These are phyloP conservation scores for Carettochelys insculpta DNA, from an alignment of 2,113 vertebrate genomes.

Conservation along the genomic window DNA sequence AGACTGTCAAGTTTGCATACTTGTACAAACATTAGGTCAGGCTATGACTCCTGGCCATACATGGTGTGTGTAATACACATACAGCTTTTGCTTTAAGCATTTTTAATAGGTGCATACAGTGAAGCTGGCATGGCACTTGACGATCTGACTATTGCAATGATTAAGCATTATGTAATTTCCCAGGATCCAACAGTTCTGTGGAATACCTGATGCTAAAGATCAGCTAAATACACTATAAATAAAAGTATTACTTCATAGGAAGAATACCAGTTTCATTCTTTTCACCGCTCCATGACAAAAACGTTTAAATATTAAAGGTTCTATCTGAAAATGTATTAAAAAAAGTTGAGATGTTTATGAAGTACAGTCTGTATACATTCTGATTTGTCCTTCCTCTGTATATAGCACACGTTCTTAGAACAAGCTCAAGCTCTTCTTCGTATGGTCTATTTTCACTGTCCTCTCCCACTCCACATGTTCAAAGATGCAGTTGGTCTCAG, in stretches of 20 bases:
- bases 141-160: background rate
- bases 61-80: background rate
- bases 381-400: background rate
- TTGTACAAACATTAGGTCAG: background rate
- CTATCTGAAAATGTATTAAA: background rate
- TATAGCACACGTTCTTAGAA: fast-evolving
- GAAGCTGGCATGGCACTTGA: background rate
- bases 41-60: background rate
- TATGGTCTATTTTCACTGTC: background rate
- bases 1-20: background rate
- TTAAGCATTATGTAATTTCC: background rate
- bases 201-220: background rate
- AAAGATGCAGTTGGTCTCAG: constrained; percentile 5
- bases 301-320: background rate
- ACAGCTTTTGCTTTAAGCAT: background rate
- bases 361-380: background rate
- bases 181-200: background rate
- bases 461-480: background rate
- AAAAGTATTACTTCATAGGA: background rate
- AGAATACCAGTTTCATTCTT: background rate
- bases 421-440: background rate
- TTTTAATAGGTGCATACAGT: background rate
- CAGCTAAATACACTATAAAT: background rate
- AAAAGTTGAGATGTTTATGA: background rate
- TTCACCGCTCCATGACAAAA: background rate